Conservation (phyloP, 1,140 invertebrate genomes). For the Lepidurus packardi region DNA sequence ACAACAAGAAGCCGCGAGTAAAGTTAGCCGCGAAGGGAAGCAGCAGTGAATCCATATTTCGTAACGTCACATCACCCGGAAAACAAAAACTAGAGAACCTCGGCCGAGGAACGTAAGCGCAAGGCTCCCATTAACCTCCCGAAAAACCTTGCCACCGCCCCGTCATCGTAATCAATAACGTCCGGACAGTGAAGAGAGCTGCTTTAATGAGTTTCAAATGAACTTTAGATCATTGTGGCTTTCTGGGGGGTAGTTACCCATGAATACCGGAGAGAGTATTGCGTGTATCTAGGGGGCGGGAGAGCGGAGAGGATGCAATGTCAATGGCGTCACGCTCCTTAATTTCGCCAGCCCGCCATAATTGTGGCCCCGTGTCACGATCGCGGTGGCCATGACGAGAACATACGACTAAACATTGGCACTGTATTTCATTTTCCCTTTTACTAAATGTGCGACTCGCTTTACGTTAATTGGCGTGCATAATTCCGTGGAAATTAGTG, state of each 20-base stretch:
- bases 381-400: constrained; percentile 10
- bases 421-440: not conserved
- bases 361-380: not conserved
- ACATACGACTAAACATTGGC: not conserved
- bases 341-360: not conserved
- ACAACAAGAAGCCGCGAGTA: not conserved
- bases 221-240: constrained; percentile 19
- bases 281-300: not conserved
- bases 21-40: not conserved
- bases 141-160: not conserved
- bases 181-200: constrained; percentile 21
- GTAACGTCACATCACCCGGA: not conserved
- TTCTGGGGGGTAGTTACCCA: not conserved
- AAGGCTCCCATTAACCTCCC: not conserved
- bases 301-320: not conserved
- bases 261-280: too few relatives aligned
- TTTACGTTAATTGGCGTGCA: constrained; percentile 6
- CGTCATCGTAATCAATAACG: constrained; percentile 16
- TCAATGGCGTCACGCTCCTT: not conserved
- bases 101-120: not conserved
- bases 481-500: constrained; percentile 6
- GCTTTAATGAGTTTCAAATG: constrained; percentile 8
- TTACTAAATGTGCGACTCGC: constrained; percentile 17
- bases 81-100: not conserved
- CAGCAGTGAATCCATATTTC: constrained; percentile 5